Evolutionary conservation across 2,888 invertebrate species (phyloP).

Genomic region (Drosophila engyochracea): DNA sequence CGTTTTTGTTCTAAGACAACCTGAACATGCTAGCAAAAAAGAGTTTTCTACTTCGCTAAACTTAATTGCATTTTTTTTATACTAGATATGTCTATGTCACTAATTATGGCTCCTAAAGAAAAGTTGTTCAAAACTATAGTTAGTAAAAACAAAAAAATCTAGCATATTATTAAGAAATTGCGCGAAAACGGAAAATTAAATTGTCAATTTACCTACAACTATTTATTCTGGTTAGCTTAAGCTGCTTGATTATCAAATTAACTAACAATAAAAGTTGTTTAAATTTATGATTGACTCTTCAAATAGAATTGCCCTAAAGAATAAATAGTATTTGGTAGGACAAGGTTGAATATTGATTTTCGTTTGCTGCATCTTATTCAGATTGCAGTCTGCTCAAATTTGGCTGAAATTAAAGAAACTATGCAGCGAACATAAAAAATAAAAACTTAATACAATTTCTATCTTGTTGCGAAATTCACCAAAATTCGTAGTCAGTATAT

Average conservation of each 20-base stretch:
- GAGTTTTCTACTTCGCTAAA: background rate
- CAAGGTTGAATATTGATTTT: background rate
- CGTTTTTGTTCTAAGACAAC: background rate
- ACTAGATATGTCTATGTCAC: background rate
- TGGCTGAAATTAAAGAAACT: conserved; percentile 20
- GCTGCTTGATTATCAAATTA: background rate
- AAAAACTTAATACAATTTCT: conserved; percentile 21
- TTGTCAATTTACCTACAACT: background rate
- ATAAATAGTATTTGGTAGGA: background rate
- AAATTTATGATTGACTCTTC: no score
- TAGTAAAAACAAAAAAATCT: background rate
- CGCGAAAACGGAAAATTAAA: background rate
- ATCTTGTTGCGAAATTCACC: conserved; percentile 17
- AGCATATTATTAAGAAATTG: background rate
- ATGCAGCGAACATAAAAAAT: conserved; percentile 7
- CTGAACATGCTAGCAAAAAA: background rate
- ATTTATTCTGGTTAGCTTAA: background rate
- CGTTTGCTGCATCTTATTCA: background rate
- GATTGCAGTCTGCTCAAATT: conserved; percentile 6
- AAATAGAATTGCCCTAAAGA: background rate
- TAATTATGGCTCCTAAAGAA: background rate
- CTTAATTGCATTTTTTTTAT: background rate
- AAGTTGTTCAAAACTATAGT: background rate
- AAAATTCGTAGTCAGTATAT: conserved; percentile 11
- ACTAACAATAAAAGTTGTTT: background rate